A percentile compares a stretch with the other conserved stretches of the same genome.
phyloP scores from a whole-genome alignment of 2,888 invertebrate genomes.

The Hyalella azteca region DNA sequence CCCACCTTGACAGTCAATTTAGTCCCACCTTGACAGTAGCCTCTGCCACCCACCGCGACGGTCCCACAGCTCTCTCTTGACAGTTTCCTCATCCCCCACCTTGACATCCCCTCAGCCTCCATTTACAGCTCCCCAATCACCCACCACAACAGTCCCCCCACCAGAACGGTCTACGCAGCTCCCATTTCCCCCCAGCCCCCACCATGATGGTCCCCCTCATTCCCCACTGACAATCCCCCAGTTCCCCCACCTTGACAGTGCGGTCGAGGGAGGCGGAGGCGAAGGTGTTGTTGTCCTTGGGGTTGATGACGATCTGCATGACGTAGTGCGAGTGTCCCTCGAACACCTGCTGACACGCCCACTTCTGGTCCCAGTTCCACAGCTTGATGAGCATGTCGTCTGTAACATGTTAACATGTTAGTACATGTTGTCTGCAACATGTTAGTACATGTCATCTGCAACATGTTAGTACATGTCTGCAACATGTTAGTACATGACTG shows the following conservation, averaged over 20 bases:
- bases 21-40: too few relatives aligned
- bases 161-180: background rate
- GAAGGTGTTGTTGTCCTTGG: conserved; percentile 99
- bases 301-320: conserved; percentile 99
- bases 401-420: conserved; percentile 63
- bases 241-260: conserved; percentile 79
- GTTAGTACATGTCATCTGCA: too few relatives aligned
- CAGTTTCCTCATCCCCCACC: too few relatives aligned
- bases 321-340: conserved; percentile 99
- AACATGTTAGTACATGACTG: too few relatives aligned
- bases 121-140: too few relatives aligned
- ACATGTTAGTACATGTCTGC: too few relatives aligned
- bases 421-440: too few relatives aligned
- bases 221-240: background rate
- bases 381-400: conserved; percentile 98
- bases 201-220: too few relatives aligned
- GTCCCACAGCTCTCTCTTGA: too few relatives aligned
- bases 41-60: too few relatives aligned
- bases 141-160: background rate
- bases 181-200: background rate
- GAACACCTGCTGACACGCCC: conserved; percentile 97
- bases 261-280: conserved; percentile 98
- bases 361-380: conserved; percentile 99
- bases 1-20: too few relatives aligned
- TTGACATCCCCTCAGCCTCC: too few relatives aligned